Evolutionary conservation across 1,140 invertebrate species (phyloP), one percentile per base, ranked within the genome.

Genomic region (Leucophenga varia): DNA sequence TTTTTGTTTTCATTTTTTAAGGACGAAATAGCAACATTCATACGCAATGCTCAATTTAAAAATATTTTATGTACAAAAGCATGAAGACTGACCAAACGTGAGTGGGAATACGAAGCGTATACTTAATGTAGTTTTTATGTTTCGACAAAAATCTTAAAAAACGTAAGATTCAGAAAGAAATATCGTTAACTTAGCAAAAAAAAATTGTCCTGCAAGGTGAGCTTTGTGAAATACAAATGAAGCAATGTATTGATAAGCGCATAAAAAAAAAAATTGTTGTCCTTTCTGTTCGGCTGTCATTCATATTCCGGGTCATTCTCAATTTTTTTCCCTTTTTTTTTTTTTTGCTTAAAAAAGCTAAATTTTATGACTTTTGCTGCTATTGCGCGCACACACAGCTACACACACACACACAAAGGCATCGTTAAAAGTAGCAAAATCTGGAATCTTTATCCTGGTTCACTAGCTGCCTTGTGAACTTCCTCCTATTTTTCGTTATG

Each of bases 321-420:
- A 49, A 28, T 20, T 45, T 49, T 51, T 54, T 65, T 65, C 61
- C 58, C 58, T 65, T 65, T 57, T 64, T 61, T 65, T 68, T 5
- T 6, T 6, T 68, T 55, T 59, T 67, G 68, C 59, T 59, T 67
- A 59, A 63, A 67, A 67, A 67, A 64, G 64, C 63, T 54, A 68
- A 67, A 65, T 68, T 67, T 67, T 67, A 67, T 67, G 64, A 59
- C 49, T 54, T 57, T 54, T 52, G 38, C 60, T 44, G n/a, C n/a
- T n/a, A n/a, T n/a, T 17, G 17, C 21, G 38, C 54, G 64, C 43
- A 13, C 21, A 50, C 34, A 35, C 12, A 20, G 47, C 22, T 49
- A 30, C 46, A 19, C 37, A 25, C 14, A 14, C 2, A 30, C 19
- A n/a, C 10, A 35, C 20, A 18, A 45, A 41, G 51, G 47, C 47